These are phyloP conservation scores for Hypomecis punctinalis DNA, from an alignment of 2,888 invertebrate genomes.

Conservation along the genomic window DNA sequence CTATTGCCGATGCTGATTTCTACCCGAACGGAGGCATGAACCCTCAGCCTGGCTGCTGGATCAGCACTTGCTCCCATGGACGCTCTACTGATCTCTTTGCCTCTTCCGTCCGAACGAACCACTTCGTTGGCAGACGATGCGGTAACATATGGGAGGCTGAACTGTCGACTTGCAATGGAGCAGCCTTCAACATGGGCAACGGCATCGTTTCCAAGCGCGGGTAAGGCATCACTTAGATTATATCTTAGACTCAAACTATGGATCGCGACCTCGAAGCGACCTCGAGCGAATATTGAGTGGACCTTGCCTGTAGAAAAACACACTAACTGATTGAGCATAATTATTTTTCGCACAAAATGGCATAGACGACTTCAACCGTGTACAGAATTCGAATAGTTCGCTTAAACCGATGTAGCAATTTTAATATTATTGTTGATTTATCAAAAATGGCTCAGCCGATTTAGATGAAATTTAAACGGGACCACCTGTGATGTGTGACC, in stretches of 20 bases:
- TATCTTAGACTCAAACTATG: background rate
- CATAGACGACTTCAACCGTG: too few species aligned
- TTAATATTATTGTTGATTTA: too few species aligned
- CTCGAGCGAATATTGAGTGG: too few species aligned
- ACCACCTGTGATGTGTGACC: too few species aligned
- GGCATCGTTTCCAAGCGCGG: slow-evolving; percentile 17
- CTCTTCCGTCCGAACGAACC: slow-evolving; percentile 58
- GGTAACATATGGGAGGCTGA: slow-evolving; percentile 11
- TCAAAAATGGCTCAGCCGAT: too few species aligned
- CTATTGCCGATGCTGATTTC: slow-evolving; percentile 60
- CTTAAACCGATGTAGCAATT: too few species aligned
- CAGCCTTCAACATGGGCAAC: slow-evolving; percentile 17
- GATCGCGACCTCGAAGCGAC: too few species aligned
- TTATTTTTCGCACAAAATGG: too few species aligned
- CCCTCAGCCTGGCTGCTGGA: slow-evolving; percentile 65
- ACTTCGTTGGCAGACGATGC: slow-evolving; percentile 53
- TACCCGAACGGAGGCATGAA: slow-evolving; percentile 71
- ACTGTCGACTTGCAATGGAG: slow-evolving; percentile 15
- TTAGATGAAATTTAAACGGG: too few species aligned
- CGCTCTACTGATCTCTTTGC: slow-evolving; percentile 61
- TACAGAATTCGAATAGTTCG: too few species aligned
- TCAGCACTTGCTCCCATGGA: slow-evolving; percentile 64
- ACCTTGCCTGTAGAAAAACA: too few species aligned
- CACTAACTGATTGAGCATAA: too few species aligned
- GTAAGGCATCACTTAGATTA: background rate